phyloP scores from a whole-genome alignment of 2,888 invertebrate species.

The Plusia festucae region DNA sequence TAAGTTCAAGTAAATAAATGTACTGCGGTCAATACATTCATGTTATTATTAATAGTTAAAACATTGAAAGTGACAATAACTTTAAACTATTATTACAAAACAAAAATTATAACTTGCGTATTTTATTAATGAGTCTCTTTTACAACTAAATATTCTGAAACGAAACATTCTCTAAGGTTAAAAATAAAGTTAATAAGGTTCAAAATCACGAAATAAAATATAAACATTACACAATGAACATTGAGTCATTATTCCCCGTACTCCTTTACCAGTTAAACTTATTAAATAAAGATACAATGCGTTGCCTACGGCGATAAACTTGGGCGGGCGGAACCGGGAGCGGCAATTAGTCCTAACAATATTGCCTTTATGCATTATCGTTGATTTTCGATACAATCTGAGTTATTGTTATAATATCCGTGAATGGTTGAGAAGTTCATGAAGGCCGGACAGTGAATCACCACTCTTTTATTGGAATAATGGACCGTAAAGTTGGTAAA shows the following conservation, averaged over 20 bases:
- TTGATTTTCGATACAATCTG: conserved; percentile 67
- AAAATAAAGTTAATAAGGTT: no score
- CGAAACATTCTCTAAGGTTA: no score
- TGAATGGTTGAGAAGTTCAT: conserved; percentile 38
- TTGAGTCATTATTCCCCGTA: conserved; percentile 24
- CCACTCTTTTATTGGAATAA: conserved; percentile 7
- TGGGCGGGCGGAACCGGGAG: conserved; percentile 75
- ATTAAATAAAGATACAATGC: conserved; percentile 72
- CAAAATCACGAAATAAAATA: not conserved
- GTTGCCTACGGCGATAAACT: conserved; percentile 62
- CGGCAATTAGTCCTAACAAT: conserved; percentile 80
- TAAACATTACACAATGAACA: conserved; percentile 13
- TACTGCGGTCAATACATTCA: no score
- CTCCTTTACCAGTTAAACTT: conserved; percentile 28
- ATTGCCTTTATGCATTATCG: conserved; percentile 74
- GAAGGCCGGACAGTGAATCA: conserved; percentile 53
- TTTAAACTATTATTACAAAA: no score
- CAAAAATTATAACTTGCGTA: no score
- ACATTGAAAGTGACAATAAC: no score
- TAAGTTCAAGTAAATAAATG: no score
- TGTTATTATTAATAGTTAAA: no score
- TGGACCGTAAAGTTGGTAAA: not conserved
- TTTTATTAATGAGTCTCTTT: no score
- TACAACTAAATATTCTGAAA: not conserved
- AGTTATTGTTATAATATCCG: conserved; percentile 64